These are phyloP conservation scores for Mystacornis crossleyi DNA, from an alignment of 2,113 vertebrate genomes.

Conservation along the genomic window DNA sequence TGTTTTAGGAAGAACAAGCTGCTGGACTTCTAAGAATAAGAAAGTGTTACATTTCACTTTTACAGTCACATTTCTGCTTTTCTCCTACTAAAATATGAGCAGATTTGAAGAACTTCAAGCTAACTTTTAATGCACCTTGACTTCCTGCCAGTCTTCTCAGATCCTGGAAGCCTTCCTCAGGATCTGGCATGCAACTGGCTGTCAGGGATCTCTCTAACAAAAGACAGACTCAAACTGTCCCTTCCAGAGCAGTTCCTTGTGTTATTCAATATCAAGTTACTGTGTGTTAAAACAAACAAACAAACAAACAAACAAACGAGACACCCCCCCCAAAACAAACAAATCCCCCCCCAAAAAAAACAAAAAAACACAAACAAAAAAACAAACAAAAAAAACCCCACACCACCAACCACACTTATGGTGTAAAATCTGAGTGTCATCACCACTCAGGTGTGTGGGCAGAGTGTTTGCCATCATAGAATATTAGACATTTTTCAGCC, in stretches of 20 bases:
- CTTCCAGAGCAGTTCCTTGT: background rate
- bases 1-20: background rate
- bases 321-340: background rate
- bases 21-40: background rate
- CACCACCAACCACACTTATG: background rate
- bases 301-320: too few species aligned
- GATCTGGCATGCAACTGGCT: background rate
- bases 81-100: background rate
- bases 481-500: slow-evolving; percentile 40
- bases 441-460: background rate
- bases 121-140: background rate
- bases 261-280: background rate
- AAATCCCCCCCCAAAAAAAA: background rate
- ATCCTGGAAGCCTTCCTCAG: background rate
- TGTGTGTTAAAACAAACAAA: background rate
- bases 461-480: slow-evolving; percentile 43
- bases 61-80: background rate
- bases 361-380: background rate
- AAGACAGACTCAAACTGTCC: background rate
- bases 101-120: background rate
- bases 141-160: background rate
- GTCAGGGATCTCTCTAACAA: background rate
- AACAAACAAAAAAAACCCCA: background rate
- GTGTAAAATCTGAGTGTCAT: slow-evolving; percentile 30
- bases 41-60: background rate